Evolutionary conservation across 2,888 invertebrate genomes (phyloP), one percentile per base, ranked within the genome.

Genomic region (Fabriciana adippe): DNA sequence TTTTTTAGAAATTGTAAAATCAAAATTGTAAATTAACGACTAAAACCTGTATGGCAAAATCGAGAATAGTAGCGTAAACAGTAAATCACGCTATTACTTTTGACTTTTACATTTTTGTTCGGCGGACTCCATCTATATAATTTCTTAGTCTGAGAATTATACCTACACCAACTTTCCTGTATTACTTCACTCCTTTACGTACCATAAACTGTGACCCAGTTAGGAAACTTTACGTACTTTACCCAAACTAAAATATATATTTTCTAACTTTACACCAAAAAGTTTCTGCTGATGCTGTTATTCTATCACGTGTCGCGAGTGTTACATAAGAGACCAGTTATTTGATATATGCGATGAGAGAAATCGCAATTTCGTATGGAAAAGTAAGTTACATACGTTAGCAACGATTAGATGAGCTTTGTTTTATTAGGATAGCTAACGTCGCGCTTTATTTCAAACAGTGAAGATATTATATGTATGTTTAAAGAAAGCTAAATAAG

Each of bases 131-230:
- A 8, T 41, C 35, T 41, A 41, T 41, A 11, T 41, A 41, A 41
- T 41, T 41, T 6, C 41, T 15, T 18, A 3, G 45, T 45, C 56
- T 14, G 16, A 6, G 3, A n/a, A 18, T 8, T 6, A 41, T 59
- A 26, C 11, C 5, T 41, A 53, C 16, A 61, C 6, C 16, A 41
- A 41, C 16, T n/a, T 26, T 6, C 16, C 31, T n/a, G 16, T 16
- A 11, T 35, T 51, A 51, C 51, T 31, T 11, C 35, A 31, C 31
- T 53, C 35, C 50, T 61, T 61, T 21, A 61, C 61, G 61, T 16
- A 61, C 53, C 61, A 21, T 61, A 61, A 61, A 61, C 35, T 61
- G 35, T 18, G 61, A 53, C 61, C 61, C 15, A 61, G 35, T 61
- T 35, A 41, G 51, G 18, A 50, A 61, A 61, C 48, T 50, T 60